phyloP scores from a whole-genome alignment of 2,888 invertebrate genomes.

The Tanypteryx hageni region DNA sequence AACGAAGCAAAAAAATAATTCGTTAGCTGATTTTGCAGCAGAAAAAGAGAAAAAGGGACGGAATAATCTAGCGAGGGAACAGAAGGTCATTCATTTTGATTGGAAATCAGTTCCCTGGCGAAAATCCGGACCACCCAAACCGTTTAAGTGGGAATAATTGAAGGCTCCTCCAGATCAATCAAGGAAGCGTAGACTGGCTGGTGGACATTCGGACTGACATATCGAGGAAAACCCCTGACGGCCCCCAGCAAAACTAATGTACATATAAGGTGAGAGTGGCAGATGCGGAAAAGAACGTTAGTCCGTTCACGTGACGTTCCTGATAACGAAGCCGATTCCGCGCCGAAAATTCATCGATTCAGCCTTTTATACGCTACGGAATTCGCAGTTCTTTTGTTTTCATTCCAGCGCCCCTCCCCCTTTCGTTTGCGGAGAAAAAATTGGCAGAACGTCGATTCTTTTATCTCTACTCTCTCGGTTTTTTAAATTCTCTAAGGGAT shows the following conservation, averaged over 20 bases:
- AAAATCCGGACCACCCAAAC: not conserved
- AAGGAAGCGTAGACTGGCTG: not conserved
- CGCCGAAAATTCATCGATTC: no score
- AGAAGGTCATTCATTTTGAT: conserved; percentile 15
- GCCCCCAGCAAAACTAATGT: not conserved
- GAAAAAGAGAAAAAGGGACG: not conserved
- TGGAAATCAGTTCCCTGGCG: not conserved
- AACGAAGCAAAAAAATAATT: not conserved
- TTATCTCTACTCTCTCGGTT: not conserved
- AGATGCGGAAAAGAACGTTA: not conserved
- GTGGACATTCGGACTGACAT: not conserved
- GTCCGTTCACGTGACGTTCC: conserved; percentile 8
- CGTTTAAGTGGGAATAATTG: conserved; percentile 46
- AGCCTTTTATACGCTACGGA: no score
- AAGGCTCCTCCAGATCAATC: conserved; percentile 45
- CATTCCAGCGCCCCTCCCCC: no score
- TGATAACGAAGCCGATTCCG: conserved; percentile 31
- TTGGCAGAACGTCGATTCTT: not conserved
- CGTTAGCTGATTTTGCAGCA: not conserved
- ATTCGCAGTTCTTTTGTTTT: no score
- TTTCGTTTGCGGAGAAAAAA: not conserved
- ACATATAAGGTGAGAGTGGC: no score
- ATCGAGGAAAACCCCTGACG: not conserved
- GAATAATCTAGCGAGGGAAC: not conserved
- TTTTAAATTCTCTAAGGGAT: not conserved